Base-by-base conservation (phyloP, 1,140 invertebrate species). In the Drosophila insularis region DNA sequence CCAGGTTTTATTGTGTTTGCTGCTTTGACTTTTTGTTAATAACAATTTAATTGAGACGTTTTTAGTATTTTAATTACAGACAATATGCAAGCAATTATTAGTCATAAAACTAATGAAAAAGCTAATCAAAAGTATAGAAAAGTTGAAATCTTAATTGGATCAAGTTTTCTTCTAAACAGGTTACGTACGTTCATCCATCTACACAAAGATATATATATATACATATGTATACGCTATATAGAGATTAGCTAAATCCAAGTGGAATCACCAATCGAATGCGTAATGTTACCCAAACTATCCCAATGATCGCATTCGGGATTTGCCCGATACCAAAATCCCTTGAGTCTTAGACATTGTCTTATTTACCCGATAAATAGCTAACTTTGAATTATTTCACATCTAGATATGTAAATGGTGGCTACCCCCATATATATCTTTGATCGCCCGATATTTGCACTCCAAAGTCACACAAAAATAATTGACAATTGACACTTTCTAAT, bases 1-100 rank as follows among this genome's bases (percentile, higher is more conserved):
- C 46, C 50, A 63, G 43, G 53, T 43, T 14, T 70, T 59, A 66
- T 64, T 70, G 46, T 71, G 62, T 68, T 68, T 68, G 81, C 65
- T 55, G 78, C 74, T 86, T 75, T 86, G 71, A 53, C 78, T 87
- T 81, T 85, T 85, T 59, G 74, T 81, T 86, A 85, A 87, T 89
- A 82, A 86, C 76, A 77, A 87, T 82, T 87, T 87, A 87, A 87
- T 87, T 87, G 82, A 87, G 82, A 87, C 84, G 82, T 79, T 87
- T 87, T 87, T 77, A 87, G 63, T 64, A 79, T 82, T 81, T 87
- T 87, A 87, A 87, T 87, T 87, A 87, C 73, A 87, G 78, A 87
- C 82, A 87, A 87, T 82, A 87, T 79, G 76, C 65, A 84, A 68
- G 82, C 79, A 87, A 87, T 87, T 87, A 87, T 87, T 87, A 71